Base-by-base conservation (phyloP, 2,888 invertebrate species). In the Andrena minutula region DNA sequence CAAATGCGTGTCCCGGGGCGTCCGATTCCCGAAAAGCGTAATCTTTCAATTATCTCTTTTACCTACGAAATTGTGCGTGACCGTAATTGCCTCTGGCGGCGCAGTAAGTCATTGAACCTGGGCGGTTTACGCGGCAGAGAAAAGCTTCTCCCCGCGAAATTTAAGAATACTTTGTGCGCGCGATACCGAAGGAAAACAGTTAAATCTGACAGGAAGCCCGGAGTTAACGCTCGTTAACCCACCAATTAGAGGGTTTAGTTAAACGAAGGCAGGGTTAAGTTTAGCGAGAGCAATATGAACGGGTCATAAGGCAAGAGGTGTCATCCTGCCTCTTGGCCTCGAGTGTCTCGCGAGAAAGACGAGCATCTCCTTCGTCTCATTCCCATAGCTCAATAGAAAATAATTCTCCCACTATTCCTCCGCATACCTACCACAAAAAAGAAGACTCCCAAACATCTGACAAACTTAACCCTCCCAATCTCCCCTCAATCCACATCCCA, bases 191-290 rank as follows among this genome's bases (percentile, higher is more conserved):
- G 90, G 88, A 93, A 93, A 93, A 89, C 89, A 88, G 90, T 92
- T 90, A 92, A 93, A 93, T 93, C 93, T 92, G 91, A 92, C 93
- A 93, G 94, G 94, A 93, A 94, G 92, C 89, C 86, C 85, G 77
- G 90, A 93, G 93, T 94, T 94, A 93, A 92, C 91, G 92, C 93
- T 93, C 89, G 93, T 94, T 93, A 93, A 94, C 93, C 93, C 92
- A 89, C 86, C 92, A 93, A 93, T 94, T 93, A 92, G 90, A 89
- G 89, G 90, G 87, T 89, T 91, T 90, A 90, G 89, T 87, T 87
- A 80, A 88, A 86, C 89, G 86, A 88, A 90, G 88, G 84, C 89
- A 88, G 92, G 90, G 91, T 91, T 90, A 90, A 91, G 86, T 86
- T 89, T 86, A 88, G 84, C 85, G 88, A 82, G 89, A 88, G 89